Conservation (phyloP, 2,113 vertebrate species). For the Syrrhaptes paradoxus region DNA sequence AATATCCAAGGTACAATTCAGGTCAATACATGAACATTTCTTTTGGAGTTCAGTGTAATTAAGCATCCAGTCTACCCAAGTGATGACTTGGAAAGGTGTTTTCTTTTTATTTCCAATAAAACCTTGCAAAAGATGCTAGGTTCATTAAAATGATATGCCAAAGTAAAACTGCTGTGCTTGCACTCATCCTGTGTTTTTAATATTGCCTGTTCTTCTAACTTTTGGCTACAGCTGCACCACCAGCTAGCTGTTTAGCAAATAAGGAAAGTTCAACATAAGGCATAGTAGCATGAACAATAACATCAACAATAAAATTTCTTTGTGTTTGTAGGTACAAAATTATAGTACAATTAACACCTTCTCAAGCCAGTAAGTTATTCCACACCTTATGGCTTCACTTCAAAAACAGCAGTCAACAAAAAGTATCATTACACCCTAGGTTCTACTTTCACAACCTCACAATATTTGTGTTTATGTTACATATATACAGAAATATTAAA, state of each 20-base stretch:
- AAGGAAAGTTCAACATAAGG: neutral
- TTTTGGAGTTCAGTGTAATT: slow-evolving; percentile 46
- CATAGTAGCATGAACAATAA: neutral
- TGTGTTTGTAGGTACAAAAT: neutral
- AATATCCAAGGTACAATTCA: slow-evolving; percentile 9
- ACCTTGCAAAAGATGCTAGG: slow-evolving; percentile 39
- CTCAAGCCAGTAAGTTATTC: neutral
- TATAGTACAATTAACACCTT: neutral
- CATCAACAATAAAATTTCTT: neutral
- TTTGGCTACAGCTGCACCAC: neutral
- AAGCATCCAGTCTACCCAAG: slow-evolving; percentile 15
- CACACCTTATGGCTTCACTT: neutral
- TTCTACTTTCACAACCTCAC: neutral
- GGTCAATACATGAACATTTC: neutral
- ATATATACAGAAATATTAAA: neutral
- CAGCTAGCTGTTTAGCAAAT: neutral
- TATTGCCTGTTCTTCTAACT: neutral
- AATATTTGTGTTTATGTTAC: neutral
- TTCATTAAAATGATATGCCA: slow-evolving; percentile 43
- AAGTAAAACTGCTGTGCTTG: slow-evolving; percentile 60
- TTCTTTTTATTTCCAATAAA: slow-evolving; percentile 61
- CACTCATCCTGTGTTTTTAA: slow-evolving; percentile 6
- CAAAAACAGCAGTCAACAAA: neutral
- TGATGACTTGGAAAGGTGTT: slow-evolving; percentile 55
- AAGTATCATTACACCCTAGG: neutral